Conservation (phyloP, 1,140 invertebrate species). For the Drosophila santomea region DNA sequence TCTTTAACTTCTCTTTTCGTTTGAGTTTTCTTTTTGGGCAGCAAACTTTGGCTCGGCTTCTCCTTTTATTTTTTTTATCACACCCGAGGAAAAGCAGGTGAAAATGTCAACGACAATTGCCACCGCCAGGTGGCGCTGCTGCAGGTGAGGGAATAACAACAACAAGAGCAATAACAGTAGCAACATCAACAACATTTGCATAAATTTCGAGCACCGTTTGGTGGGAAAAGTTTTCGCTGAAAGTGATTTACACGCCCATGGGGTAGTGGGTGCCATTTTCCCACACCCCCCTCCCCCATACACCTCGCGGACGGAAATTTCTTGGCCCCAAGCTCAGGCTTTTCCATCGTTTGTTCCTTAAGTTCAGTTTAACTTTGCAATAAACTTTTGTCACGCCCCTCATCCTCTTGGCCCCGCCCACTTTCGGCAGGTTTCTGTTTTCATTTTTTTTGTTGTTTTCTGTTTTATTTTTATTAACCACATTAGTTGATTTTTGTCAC, state of each 20-base stretch:
- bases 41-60: conserved; percentile 11
- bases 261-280: conserved; percentile 1
- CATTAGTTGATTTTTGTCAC: conserved; percentile 83
- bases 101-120: conserved; percentile 79
- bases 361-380: conserved; percentile 80
- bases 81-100: conserved; percentile 54
- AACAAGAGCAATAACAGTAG: conserved; percentile 47
- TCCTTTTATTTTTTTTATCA: conserved; percentile 17
- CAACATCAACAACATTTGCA: conserved; percentile 76
- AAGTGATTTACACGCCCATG: conserved; percentile 75
- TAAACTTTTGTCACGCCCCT: conserved; percentile 72
- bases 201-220: conserved; percentile 72
- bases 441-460: conserved; percentile 9
- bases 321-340: conserved; percentile 30
- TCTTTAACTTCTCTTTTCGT: conserved; percentile 2
- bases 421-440: conserved; percentile 21
- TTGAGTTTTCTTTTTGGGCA: conserved; percentile 15
- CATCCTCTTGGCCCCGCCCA: neutral
- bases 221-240: conserved; percentile 71
- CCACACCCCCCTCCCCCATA: neutral
- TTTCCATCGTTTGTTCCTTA: conserved; percentile 70
- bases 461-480: conserved; percentile 73
- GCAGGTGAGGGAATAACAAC: conserved; percentile 25
- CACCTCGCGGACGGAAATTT: neutral
- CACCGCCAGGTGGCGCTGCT: conserved; percentile 69